A percentile compares a stretch with the other conserved stretches of the same genome.
phyloP scores from a whole-genome alignment of 2,797 vertebrate genomes.

The Threskiornis aethiopicus region DNA sequence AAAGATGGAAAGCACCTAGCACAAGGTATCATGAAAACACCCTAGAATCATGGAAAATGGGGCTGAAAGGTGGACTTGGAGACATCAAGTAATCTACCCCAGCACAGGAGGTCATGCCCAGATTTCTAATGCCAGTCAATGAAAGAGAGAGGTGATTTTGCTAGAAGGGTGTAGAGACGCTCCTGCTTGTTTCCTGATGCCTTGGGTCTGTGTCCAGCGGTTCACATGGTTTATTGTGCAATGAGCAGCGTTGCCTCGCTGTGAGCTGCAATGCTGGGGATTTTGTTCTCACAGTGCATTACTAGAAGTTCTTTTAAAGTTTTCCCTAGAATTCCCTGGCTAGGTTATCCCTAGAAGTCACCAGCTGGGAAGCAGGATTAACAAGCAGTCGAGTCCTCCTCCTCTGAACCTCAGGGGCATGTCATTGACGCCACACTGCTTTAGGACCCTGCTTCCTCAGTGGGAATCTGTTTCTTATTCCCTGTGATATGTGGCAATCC shows the following conservation, averaged over 20 bases:
- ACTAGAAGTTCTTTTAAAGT: conserved; percentile 5
- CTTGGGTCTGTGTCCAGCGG: neutral
- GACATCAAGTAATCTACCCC: neutral
- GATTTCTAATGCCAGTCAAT: neutral
- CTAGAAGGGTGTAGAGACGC: neutral
- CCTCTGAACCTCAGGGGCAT: conserved; percentile 16
- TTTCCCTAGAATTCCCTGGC: neutral
- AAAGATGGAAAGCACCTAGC: neutral
- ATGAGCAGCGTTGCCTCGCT: neutral
- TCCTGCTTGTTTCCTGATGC: neutral
- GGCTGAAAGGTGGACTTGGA: neutral
- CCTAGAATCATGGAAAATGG: neutral
- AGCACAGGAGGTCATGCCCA: neutral
- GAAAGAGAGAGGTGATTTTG: neutral
- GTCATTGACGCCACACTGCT: neutral
- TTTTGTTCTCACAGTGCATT: conserved; percentile 24
- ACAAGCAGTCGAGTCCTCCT: conserved; percentile 2
- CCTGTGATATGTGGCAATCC: neutral
- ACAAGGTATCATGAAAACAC: neutral
- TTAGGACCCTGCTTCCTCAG: neutral
- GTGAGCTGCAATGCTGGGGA: neutral
- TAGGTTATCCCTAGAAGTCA: conserved; percentile 56
- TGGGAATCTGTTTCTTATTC: conserved; percentile 26
- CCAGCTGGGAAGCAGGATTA: conserved; percentile 52
- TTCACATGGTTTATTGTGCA: neutral